phyloP scores from a whole-genome alignment of 2,797 vertebrate species.

The Enteromius afrohamiltoni region DNA sequence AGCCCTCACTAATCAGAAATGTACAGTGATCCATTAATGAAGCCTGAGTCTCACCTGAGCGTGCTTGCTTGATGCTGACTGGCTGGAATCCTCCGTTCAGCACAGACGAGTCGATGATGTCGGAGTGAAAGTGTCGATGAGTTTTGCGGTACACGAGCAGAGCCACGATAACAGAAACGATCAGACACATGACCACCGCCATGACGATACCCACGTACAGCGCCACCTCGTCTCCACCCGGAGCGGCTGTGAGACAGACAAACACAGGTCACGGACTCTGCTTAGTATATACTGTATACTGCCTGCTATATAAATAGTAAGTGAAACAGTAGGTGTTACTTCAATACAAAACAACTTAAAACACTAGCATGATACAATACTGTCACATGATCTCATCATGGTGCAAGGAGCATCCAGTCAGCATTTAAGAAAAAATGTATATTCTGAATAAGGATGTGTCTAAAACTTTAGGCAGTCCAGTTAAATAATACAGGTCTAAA shows the following conservation, averaged over 20 bases:
- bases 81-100: constrained; percentile 88
- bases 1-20: not conserved
- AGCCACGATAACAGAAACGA: constrained; percentile 81
- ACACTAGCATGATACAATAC: not conserved
- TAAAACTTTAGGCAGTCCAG: not conserved
- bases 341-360: not conserved
- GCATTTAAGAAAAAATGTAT: not conserved
- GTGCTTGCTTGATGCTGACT: constrained; percentile 86
- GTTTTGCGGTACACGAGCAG: constrained; percentile 88
- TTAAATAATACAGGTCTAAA: not conserved
- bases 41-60: constrained; percentile 77
- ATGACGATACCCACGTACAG: constrained; percentile 86
- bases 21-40: not conserved
- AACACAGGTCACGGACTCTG: not conserved
- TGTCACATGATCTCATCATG: not conserved
- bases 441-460: not conserved
- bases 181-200: constrained; percentile 84
- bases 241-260: constrained; percentile 76
- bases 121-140: constrained; percentile 85
- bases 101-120: constrained; percentile 85
- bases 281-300: not conserved
- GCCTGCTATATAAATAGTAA: not conserved
- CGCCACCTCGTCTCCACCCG: constrained; percentile 83
- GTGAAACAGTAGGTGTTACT: too few species aligned
- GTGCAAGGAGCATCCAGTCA: not conserved